These are phyloP conservation scores for Cottus gobio DNA, from an alignment of 2,113 vertebrate species.

Conservation along the genomic window DNA sequence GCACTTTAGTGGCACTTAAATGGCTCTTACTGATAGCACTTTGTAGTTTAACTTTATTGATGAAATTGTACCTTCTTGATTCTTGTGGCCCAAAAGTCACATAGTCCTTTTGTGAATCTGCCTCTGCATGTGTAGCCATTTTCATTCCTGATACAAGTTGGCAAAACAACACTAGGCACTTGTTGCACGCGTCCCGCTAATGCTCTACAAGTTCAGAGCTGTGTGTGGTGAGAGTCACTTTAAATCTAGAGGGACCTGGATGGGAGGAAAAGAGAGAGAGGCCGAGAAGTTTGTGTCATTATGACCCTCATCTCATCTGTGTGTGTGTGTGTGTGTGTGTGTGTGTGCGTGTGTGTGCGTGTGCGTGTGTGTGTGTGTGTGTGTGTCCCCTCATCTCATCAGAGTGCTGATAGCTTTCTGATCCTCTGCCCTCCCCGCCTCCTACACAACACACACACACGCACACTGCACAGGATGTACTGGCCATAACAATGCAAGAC, in stretches of 20 bases:
- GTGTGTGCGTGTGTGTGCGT: not conserved
- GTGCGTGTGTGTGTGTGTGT: not conserved
- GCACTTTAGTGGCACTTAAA: no score
- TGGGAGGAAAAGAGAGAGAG: not conserved
- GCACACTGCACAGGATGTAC: slow-evolving; percentile 3
- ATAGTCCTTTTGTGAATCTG: not conserved
- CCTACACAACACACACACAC: slow-evolving; percentile 1
- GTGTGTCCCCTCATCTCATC: slow-evolving; percentile 11
- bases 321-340: slow-evolving; percentile 1
- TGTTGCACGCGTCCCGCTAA: not conserved
- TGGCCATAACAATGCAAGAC: slow-evolving; percentile 31
- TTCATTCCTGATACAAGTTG: no score
- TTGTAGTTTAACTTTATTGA: no score
- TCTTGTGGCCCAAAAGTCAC: no score
- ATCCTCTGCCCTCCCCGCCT: no score
- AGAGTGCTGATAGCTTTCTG: slow-evolving; percentile 25
- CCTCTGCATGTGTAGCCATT: no score
- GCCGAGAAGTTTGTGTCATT: not conserved
- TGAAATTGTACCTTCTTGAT: no score
- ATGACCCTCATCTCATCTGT: not conserved
- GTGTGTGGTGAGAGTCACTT: not conserved
- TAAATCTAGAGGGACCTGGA: no score
- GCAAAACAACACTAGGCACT: no score
- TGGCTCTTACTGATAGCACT: no score
- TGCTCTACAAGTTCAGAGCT: no score